Base-by-base conservation (phyloP, 2,113 vertebrate species). In the Orycteropus afer region DNA sequence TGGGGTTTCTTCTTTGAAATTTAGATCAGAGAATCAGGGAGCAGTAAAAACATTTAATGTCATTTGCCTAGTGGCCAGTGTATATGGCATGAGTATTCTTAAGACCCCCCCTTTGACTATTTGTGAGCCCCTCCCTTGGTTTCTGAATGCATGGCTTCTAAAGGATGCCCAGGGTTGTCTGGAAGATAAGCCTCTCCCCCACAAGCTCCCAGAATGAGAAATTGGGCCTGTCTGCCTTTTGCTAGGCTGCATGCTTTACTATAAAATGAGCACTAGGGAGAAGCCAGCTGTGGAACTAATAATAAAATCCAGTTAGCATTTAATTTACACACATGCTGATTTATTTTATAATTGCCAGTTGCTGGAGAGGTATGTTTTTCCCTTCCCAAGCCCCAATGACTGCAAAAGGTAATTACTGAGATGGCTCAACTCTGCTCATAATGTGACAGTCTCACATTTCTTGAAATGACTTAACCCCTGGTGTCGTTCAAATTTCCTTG, bases 311-410 rank as follows among this genome's bases (percentile, higher is more conserved):
- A 84, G n/a, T 91, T 89, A 91, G 18, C 78, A 74, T 95, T 92
- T 77, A 95, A 80, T 96, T 96, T 95, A 76, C 86, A 95, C 69
- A 7, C 65, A 69, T 61, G 51, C 53, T 51, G 77, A 80, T 82
- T 97, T 97, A 73, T 87, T 97, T 96, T 34, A 92, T 85, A 97
- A 96, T 90, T 86, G 20, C 14, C 29, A 15, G 40, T 79, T 96
- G 40, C 85, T 93, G 42, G 55, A 91, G 59, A 78, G 20, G 15
- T 78, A 57, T 85, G 42, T 73, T 67, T 85, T 93, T 78, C 42
- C 65, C 25, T 89, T 53, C 40, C 42, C 49, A 23, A 96, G 42
- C 0, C 49, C 57, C 67, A 74, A 0, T 86, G 53, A 84, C 37
- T 93, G 45, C 45, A 67, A 81, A 90, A 94, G 40, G 84, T 95